These are phyloP conservation scores for Sebastes flavidus DNA, from an alignment of 2,797 vertebrate species.

Conservation along the genomic window DNA sequence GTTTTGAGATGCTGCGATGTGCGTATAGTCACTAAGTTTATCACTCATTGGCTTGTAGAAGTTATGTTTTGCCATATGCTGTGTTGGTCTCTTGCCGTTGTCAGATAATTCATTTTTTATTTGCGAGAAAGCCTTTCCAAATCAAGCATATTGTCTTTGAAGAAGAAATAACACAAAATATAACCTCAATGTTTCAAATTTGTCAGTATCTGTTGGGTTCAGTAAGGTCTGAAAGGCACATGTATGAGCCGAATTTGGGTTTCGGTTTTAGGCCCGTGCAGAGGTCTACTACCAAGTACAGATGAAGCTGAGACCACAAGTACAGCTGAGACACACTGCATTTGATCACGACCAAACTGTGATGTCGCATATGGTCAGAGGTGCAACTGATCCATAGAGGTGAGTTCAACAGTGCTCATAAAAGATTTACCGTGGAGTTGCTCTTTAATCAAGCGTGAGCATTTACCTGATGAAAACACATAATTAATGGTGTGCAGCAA, in stretches of 20 bases:
- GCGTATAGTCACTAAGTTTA: not conserved
- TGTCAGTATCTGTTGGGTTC: not conserved
- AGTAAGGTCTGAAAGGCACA: not conserved
- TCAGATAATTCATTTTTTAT: not conserved
- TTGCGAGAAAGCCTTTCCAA: not conserved
- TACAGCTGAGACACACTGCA: not conserved
- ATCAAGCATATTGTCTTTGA: no score
- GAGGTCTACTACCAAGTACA: not conserved
- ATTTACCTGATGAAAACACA: slow-evolving; percentile 29
- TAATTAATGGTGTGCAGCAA: slow-evolving; percentile 46
- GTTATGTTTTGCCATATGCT: not conserved
- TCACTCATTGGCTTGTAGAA: not conserved
- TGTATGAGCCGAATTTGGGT: not conserved
- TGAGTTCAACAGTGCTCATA: not conserved
- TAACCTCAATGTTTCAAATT: not conserved
- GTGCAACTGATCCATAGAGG: not conserved
- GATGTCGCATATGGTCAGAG: not conserved
- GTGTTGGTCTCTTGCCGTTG: not conserved
- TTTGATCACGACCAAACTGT: not conserved
- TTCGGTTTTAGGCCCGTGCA: not conserved
- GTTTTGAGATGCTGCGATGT: no score
- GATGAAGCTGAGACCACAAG: not conserved
- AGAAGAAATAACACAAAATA: not conserved
- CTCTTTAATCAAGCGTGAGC: slow-evolving; percentile 32
- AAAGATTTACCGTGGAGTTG: not conserved